Base-by-base conservation (phyloP, 2,888 invertebrate species). In the Parnassius mnemosyne region DNA sequence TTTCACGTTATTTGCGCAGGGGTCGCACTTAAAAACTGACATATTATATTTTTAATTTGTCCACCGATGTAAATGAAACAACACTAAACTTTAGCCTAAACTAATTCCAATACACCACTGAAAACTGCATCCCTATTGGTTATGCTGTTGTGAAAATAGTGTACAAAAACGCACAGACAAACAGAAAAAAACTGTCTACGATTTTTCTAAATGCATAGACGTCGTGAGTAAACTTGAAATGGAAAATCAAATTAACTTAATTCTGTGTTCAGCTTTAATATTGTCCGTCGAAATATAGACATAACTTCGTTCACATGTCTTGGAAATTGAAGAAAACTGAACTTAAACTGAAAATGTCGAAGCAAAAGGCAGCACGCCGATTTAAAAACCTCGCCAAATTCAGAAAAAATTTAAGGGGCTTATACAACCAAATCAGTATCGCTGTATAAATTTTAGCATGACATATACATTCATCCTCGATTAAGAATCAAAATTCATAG, bases 241-340 rank as follows among this genome's bases (percentile, higher is more conserved):
- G 0, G 12, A n/a, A 46, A 12, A 46, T 12, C n/a, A 47, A 12
- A 13, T 46, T n/a, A 5, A 25, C 25, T 25, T 3, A 25, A 25
- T 25, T 25, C 3, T 25, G 25, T 58, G 60, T 53, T 16, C 60
- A 63, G 63, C 56, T 3, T 10, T 69, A n/a, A 59, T 78, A 0
- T 71, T 89, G 0, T 68, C 71, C 11, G 68, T 83, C 5, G 89
- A 89, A 65, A 77, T 89, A 41, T 83, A 87, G 59, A 67, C 84
- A 0, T 72, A 85, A 53, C 79, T 85, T 1, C 77, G 83, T 9
- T 69, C 72, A 0, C 77, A 77, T 53, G 64, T 52, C 13, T 25
- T 25, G 25, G 7, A 5, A 67, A 9, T 5, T 25, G n/a, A 13
- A 10, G 10, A 20, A 2, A 50, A 43, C 11, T 10, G 13, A n/a